Evolutionary conservation across 1,140 invertebrate species (phyloP), one percentile per base, ranked within the genome.

Genomic region (Druon quercuslanigerum): DNA sequence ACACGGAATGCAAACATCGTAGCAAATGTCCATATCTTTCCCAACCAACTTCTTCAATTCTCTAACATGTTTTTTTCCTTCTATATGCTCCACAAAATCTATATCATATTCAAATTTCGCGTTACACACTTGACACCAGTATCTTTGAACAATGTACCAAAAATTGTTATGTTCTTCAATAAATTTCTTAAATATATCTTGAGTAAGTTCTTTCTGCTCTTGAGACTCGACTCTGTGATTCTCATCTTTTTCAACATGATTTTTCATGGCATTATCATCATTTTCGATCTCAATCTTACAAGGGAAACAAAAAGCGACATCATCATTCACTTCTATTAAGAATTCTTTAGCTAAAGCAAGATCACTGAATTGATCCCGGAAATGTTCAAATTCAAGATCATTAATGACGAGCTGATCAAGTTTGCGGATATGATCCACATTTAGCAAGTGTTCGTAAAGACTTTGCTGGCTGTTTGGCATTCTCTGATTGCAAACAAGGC

Each of bases 1-100:
- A 72, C 88, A 89, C 12, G 66, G 12, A 57, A 73, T 74, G 20
- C 88, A 89, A 12, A 81, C 79, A 80, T 85, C 84, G 70, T 82
- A 83, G 0, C 51, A 70, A 11, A 75, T 1, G 19, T 56, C 52
- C 19, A 46, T 73, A 17, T 3, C 50, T 20, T 76, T 77, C 66
- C 2, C 9, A 33, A 16, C 11, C 4, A 51, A 66, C 52, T 50
- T 74, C 71, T 57, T 33, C 6, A 14, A 12, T n/a, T 76, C 33
- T 20, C 33, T 13, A 46, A 71, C 12, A 56, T 84, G 82, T 51
- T 57, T 76, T 12, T 40, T 9, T 51, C 71, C 71, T 16, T 76
- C 20, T 33, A 87, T 71, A 76, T 87, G 86, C 7, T 25, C 40
- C 0, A 46, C 54, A 76, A 87, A 87, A 19, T 76, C 25, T 8